phyloP scores from a whole-genome alignment of 1,140 invertebrate genomes.

The Drosophila eugracilis region DNA sequence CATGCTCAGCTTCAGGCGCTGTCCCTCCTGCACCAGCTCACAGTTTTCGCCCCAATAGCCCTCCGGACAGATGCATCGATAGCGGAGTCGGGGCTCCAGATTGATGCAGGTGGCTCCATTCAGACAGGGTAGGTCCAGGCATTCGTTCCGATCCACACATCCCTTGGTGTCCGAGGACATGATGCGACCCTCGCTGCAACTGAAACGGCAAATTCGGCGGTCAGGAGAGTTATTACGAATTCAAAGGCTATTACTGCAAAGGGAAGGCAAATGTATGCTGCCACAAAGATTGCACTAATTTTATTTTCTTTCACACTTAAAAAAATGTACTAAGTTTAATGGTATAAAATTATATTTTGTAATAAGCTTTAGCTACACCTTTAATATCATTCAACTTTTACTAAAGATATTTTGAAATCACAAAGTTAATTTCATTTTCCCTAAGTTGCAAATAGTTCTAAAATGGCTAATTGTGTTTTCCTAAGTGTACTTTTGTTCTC shows the following conservation, averaged over 20 bases:
- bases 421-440: neutral
- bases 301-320: too few species aligned
- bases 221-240: constrained; percentile 22
- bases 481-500: neutral
- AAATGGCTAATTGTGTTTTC: neutral
- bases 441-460: neutral
- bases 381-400: too few species aligned
- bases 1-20: constrained; percentile 87
- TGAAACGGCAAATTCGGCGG: constrained; percentile 52
- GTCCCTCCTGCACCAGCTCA: constrained; percentile 87
- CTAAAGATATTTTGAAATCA: neutral
- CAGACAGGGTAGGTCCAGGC: constrained; percentile 87
- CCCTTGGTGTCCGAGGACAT: constrained; percentile 87
- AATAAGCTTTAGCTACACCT: too few species aligned
- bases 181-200: constrained; percentile 87
- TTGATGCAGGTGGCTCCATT: constrained; percentile 88
- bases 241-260: constrained; percentile 22
- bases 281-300: neutral
- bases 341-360: too few species aligned
- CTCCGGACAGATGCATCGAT: constrained; percentile 87
- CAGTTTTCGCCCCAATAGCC: constrained; percentile 89
- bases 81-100: constrained; percentile 86
- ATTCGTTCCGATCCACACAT: constrained; percentile 88
- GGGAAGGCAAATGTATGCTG: constrained; percentile 10
- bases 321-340: too few species aligned